Evolutionary conservation across 2,113 vertebrate genomes (phyloP).

Genomic region (Scartelaos histophorus): DNA sequence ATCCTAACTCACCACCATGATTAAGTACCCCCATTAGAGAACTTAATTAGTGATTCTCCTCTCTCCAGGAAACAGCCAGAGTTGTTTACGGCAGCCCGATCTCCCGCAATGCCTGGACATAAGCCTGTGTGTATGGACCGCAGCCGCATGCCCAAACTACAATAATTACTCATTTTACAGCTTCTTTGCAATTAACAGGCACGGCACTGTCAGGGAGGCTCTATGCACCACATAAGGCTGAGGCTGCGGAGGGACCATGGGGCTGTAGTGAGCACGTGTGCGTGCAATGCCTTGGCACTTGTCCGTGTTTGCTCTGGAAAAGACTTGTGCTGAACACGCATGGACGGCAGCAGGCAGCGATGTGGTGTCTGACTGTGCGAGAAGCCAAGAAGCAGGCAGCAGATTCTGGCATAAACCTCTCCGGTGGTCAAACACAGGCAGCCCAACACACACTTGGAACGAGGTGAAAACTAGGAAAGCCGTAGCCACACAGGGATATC

Average conservation of each 20-base stretch:
- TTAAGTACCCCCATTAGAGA: conserved; percentile 52
- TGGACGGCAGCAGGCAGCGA: conserved; percentile 23
- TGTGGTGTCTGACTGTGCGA: conserved; percentile 19
- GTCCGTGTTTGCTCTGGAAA: conserved; percentile 47
- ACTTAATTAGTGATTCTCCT: conserved; percentile 46
- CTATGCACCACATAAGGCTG: conserved; percentile 41
- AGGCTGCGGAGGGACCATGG: conserved; percentile 25
- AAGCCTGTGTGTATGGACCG: neutral
- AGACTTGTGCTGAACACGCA: conserved; percentile 37
- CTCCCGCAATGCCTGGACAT: conserved; percentile 16
- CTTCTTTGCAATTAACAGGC: conserved; percentile 54
- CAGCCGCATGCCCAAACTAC: conserved; percentile 58
- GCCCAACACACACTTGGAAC: conserved; percentile 18
- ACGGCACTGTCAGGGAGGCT: conserved; percentile 51
- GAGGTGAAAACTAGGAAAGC: conserved; percentile 9
- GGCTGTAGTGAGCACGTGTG: conserved; percentile 33
- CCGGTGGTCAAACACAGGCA: conserved; percentile 13
- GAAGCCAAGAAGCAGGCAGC: conserved; percentile 37
- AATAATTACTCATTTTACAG: conserved; percentile 64
- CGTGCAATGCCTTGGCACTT: conserved; percentile 28
- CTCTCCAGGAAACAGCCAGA: conserved; percentile 25
- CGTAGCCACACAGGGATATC: conserved; percentile 15
- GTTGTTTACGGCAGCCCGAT: conserved; percentile 25
- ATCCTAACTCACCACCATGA: conserved; percentile 26
- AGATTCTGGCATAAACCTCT: conserved; percentile 14